These are phyloP conservation scores for Catostomus latipinnis DNA, from an alignment of 2,797 vertebrate genomes.

Conservation along the genomic window DNA sequence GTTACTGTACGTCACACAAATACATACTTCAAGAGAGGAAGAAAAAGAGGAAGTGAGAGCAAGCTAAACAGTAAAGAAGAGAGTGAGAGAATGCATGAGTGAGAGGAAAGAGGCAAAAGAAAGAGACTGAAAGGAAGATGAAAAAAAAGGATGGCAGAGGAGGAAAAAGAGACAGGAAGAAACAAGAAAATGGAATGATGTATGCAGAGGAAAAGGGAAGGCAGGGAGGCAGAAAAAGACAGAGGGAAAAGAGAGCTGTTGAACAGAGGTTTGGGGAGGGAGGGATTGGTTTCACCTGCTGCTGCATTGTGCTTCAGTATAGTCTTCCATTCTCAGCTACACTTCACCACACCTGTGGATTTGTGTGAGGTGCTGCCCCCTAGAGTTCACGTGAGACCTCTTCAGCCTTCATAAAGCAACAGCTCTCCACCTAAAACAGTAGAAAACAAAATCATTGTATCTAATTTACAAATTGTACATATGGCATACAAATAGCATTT, in stretches of 20 bases:
- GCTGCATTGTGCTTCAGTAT: slow-evolving; percentile 54
- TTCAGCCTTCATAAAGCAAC: background rate
- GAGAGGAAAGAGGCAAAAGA: background rate
- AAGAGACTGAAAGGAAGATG: background rate
- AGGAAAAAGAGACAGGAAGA: background rate
- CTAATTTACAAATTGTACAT: slow-evolving; percentile 5
- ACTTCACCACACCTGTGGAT: slow-evolving; percentile 23
- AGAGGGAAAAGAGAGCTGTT: slow-evolving; percentile 6
- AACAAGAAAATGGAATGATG: background rate
- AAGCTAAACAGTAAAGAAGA: background rate
- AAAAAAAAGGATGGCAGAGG: background rate
- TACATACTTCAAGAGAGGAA: background rate
- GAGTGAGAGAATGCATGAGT: background rate
- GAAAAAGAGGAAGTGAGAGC: background rate
- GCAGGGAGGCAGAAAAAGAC: background rate
- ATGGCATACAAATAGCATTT: background rate
- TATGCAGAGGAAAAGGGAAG: slow-evolving; percentile 14
- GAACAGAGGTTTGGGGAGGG: slow-evolving; percentile 20
- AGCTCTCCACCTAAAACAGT: background rate
- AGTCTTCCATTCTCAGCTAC: slow-evolving; percentile 2
- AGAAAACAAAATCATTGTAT: background rate
- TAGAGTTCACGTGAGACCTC: slow-evolving; percentile 17
- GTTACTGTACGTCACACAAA: slow-evolving; percentile 5
- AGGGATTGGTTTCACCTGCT: slow-evolving; percentile 49
- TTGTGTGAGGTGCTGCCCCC: slow-evolving; percentile 52